Evolutionary conservation across 1,140 invertebrate species (phyloP).

Genomic region (Streblospio benedicti): DNA sequence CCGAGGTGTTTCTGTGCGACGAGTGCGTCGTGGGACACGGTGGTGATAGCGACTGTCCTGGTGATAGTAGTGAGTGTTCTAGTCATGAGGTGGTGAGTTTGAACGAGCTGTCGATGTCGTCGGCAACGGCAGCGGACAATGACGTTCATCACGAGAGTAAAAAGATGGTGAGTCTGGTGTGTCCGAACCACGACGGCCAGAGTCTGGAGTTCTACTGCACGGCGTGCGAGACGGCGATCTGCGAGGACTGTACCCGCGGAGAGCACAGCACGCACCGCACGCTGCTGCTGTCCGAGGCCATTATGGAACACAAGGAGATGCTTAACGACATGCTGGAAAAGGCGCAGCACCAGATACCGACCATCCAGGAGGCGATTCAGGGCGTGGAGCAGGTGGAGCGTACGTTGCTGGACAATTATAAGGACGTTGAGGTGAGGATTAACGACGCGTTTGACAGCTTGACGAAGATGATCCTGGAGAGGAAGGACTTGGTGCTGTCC

Average conservation of each 20-base stretch:
- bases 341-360: constrained; percentile 46
- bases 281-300: constrained; percentile 48
- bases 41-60: constrained; percentile 19
- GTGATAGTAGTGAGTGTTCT: constrained; percentile 13
- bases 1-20: constrained; percentile 40
- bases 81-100: constrained; percentile 22
- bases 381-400: constrained; percentile 40
- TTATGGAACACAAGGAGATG: constrained; percentile 46
- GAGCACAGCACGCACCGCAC: constrained; percentile 51
- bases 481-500: constrained; percentile 45
- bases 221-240: constrained; percentile 53
- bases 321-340: constrained; percentile 44
- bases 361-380: constrained; percentile 45
- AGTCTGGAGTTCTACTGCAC: constrained; percentile 51
- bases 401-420: constrained; percentile 35
- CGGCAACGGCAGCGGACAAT: constrained; percentile 13
- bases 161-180: constrained; percentile 28
- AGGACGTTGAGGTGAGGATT: constrained; percentile 41
- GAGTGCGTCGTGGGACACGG: constrained; percentile 29
- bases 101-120: constrained; percentile 19
- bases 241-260: constrained; percentile 51
- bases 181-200: constrained; percentile 44
- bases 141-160: constrained; percentile 11
- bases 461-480: constrained; percentile 37
- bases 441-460: constrained; percentile 43